Percentiles rank a stretch among this genome's conserved stretches.
These are phyloP conservation scores for Drosophila kuntzei DNA, from an alignment of 2,888 invertebrate genomes.

Conservation along the genomic window DNA sequence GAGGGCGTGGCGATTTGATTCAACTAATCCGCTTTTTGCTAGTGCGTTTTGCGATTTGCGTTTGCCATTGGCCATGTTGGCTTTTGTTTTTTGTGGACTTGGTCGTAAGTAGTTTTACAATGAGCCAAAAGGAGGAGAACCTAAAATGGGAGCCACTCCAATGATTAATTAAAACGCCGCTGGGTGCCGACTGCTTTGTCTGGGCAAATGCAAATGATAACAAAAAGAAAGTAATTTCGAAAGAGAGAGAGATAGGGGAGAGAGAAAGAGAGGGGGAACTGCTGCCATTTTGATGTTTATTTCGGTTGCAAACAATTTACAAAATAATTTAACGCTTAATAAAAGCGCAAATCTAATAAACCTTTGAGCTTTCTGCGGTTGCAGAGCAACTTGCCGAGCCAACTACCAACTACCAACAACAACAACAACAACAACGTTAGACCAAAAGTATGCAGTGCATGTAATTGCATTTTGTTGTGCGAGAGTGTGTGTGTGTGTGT, in stretches of 20 bases:
- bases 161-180: slow-evolving; percentile 78
- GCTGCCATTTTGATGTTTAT: slow-evolving; percentile 58
- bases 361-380: slow-evolving; percentile 80
- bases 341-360: slow-evolving; percentile 79
- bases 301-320: slow-evolving; percentile 75
- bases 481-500: slow-evolving; percentile 35
- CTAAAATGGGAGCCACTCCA: slow-evolving; percentile 56
- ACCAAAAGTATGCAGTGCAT: slow-evolving; percentile 72
- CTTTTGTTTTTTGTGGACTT: slow-evolving; percentile 30
- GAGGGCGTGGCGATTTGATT: slow-evolving; percentile 61
- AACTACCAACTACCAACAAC: slow-evolving; percentile 26
- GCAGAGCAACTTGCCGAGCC: slow-evolving; percentile 53
- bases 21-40: slow-evolving; percentile 74
- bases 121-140: slow-evolving; percentile 23
- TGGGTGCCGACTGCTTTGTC: slow-evolving; percentile 57
- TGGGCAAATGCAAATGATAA: slow-evolving; percentile 75
- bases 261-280: neutral
- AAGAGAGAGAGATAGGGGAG: neutral
- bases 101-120: slow-evolving; percentile 68
- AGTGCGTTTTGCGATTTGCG: slow-evolving; percentile 48
- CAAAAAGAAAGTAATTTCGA: slow-evolving; percentile 67
- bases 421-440: slow-evolving; percentile 15
- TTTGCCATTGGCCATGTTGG: slow-evolving; percentile 36
- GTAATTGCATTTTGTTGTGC: slow-evolving; percentile 74
- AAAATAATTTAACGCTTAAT: slow-evolving; percentile 80